Conservation (phyloP, 2,797 vertebrate genomes). For the Clamator glandarius region DNA sequence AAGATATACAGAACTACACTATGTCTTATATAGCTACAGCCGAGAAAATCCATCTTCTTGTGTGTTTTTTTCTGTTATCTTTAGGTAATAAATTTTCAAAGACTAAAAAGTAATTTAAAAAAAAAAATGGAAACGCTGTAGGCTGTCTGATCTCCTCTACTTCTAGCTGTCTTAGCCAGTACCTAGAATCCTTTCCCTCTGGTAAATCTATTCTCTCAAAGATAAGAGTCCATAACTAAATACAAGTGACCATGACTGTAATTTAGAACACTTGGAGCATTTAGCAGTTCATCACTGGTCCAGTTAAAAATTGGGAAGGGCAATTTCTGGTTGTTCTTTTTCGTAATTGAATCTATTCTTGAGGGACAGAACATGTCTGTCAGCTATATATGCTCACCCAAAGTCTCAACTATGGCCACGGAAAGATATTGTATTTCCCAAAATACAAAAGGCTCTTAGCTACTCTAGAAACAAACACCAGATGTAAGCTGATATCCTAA, state of each 20-base stretch:
- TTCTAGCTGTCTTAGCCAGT: background rate
- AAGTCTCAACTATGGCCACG: background rate
- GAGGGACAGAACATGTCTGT: background rate
- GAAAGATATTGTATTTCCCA: background rate
- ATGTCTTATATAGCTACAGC: background rate
- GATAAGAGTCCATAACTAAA: background rate
- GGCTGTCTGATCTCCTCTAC: background rate
- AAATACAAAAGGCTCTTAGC: background rate
- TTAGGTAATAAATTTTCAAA: background rate
- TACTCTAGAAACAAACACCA: background rate
- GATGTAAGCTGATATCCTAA: background rate
- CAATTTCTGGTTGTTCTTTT: background rate
- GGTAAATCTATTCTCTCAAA: background rate
- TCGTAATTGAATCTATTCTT: background rate
- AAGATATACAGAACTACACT: background rate
- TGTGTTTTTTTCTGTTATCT: background rate
- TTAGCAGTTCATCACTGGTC: background rate
- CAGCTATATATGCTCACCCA: accelerated
- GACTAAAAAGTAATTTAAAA: background rate
- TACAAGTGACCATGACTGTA: background rate
- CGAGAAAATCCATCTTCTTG: background rate
- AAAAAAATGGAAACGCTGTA: background rate
- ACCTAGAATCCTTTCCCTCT: background rate
- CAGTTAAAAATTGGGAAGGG: background rate
- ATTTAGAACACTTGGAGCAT: background rate